Evolutionary conservation across 1,140 invertebrate genomes (phyloP), one percentile per base, ranked within the genome.

Genomic region (Atta texana): DNA sequence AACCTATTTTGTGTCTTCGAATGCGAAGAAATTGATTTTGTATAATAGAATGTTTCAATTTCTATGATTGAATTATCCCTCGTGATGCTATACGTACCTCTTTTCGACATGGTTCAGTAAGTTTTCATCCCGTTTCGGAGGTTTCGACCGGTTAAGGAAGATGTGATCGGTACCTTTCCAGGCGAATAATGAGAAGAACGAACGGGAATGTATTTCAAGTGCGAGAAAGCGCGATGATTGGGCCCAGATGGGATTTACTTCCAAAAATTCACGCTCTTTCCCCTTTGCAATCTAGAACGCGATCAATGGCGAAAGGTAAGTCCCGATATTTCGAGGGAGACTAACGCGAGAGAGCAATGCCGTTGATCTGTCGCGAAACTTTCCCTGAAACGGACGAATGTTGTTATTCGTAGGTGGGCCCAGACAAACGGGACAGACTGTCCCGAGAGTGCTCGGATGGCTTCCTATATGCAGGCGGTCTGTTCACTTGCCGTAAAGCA

Each of bases 401-500:
- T 57, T 90, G 68, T 86, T 86, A 64, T 75, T 90, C 80, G 88
- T 90, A 93, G 93, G 92, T 94, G 93, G 94, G 92, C 92, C 92
- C 93, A 93, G 89, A 89, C 91, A 87, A 92, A 87, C 88, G 87
- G 88, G 86, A 92, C 89, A 92, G 93, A 95, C 95, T 95, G 95
- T 94, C 94, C 90, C 93, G 93, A 88, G 90, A 92, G 90, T 92
- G 92, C 92, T 94, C 94, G 91, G 94, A 95, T 95, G 94, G 95
- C 94, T 95, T 95, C 94, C 95, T 95, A 95, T 95, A 95, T 95
- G 94, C 95, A 92, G 95, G 94, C 94, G 94, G 93, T 92, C 93
- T 95, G 94, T 95, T 95, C 95, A 95, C 94, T 95, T 95, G 94
- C 92, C 95, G 94, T 95, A 95, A 95, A 95, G 94, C 94, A 94